These are phyloP conservation scores for Tamias sibiricus DNA, from an alignment of 2,113 vertebrate species.

Conservation along the genomic window DNA sequence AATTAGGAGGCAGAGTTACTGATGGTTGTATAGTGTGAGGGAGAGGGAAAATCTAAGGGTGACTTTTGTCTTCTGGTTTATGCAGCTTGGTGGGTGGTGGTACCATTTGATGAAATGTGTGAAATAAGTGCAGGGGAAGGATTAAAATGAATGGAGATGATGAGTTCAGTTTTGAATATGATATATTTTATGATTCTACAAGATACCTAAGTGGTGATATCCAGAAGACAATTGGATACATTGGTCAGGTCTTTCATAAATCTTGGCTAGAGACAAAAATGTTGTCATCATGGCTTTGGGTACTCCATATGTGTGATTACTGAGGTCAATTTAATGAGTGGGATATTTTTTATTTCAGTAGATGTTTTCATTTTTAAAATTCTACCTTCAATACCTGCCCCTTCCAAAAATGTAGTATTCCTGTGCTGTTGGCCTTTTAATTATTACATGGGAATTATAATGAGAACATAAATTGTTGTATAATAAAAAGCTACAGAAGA, in stretches of 20 bases:
- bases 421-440: background rate
- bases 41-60: background rate
- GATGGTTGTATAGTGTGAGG: background rate
- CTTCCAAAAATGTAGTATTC: background rate
- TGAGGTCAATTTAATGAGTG: background rate
- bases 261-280: background rate
- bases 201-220: background rate
- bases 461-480: constrained; percentile 4
- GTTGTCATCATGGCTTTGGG: background rate
- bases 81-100: background rate
- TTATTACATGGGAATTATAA: constrained; percentile 27
- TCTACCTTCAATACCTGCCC: background rate
- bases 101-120: background rate
- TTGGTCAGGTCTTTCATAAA: background rate
- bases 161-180: background rate
- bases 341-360: background rate
- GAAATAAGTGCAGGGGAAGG: background rate
- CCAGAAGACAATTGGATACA: background rate
- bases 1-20: background rate
- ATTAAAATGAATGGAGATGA: background rate
- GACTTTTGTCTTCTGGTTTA: background rate
- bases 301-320: background rate
- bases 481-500: constrained; percentile 12
- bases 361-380: constrained; percentile 35
- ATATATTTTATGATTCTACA: background rate